Evolutionary conservation across 1,140 invertebrate genomes (phyloP), one percentile per base, ranked within the genome.

Genomic region (Brachionus rubens): DNA sequence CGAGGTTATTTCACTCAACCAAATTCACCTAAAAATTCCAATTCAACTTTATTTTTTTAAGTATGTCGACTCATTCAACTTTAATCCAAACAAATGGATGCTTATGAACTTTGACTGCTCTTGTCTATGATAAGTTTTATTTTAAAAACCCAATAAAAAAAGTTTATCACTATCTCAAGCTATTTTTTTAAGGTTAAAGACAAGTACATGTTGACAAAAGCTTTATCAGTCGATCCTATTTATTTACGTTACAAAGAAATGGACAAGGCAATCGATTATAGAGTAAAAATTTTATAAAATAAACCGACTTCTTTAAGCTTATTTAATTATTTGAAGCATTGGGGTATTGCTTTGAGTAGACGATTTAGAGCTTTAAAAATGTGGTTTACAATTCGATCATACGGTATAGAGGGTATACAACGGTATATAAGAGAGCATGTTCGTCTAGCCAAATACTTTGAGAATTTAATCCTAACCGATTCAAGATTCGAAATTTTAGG

Each of bases 31-130:
- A n/a, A n/a, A n/a, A n/a, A n/a, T n/a, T n/a, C n/a, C n/a, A n/a
- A n/a, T n/a, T 50, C 12, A 50, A 19, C 12, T 26, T 50, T 19
- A 12, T 46, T 52, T 47, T 50, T 26, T 3, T n/a, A 72, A 72
- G 68, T 16, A 50, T 72, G 68, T 91, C 0, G 90, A 94, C 77
- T 96, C 93, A 0, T 94, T 96, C 82, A 94, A 95, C 82, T 94
- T 96, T 80, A 98, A 97, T 81, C 93, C 94, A 0, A 94, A 96
- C 84, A 98, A 98, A 83, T 97, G 93, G 93, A 87, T 98, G 87
- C 82, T 96, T 75, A 91, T 96, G 0, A 96, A 94, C 83, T 96
- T 97, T 79, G 93, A 96, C 83, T 96, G 94, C 81, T 96, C 93
- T 0, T 78, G 70, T 54, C 54, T 78, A 48, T 62, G 59, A 54